A percentile compares a stretch with the other conserved stretches of the same genome.
These are phyloP conservation scores for Halocaridina rubra DNA, from an alignment of 2,888 invertebrate genomes.

Conservation along the genomic window DNA sequence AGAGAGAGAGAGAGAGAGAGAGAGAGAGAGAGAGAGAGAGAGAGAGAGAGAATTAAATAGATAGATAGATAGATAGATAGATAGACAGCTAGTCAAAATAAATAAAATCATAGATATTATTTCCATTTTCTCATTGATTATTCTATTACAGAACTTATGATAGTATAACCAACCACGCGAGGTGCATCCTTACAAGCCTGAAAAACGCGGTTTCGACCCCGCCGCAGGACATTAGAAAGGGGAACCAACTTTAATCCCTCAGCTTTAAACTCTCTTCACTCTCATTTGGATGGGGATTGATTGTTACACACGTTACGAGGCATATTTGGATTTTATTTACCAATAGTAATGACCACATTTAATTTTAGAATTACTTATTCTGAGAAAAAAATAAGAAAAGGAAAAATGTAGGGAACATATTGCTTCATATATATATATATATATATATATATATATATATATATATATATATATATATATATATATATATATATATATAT, in stretches of 20 bases:
- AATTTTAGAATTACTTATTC: too few species aligned
- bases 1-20: background rate
- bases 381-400: too few species aligned
- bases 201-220: too few species aligned
- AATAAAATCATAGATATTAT: background rate
- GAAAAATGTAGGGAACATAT: background rate
- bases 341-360: background rate
- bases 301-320: background rate
- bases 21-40: background rate
- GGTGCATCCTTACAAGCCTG: too few species aligned
- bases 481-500: constrained; percentile 11
- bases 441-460: constrained; percentile 19
- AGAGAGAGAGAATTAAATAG: background rate
- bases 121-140: background rate
- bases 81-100: too few species aligned
- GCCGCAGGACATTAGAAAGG: too few species aligned
- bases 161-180: too few species aligned
- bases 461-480: constrained; percentile 15
- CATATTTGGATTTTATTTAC: background rate
- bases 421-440: background rate
- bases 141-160: background rate
- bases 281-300: too few species aligned
- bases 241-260: too few species aligned
- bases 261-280: too few species aligned
- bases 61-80: too few species aligned